Conservation (phyloP, 2,113 vertebrate species). For the Mustela nigripes region DNA sequence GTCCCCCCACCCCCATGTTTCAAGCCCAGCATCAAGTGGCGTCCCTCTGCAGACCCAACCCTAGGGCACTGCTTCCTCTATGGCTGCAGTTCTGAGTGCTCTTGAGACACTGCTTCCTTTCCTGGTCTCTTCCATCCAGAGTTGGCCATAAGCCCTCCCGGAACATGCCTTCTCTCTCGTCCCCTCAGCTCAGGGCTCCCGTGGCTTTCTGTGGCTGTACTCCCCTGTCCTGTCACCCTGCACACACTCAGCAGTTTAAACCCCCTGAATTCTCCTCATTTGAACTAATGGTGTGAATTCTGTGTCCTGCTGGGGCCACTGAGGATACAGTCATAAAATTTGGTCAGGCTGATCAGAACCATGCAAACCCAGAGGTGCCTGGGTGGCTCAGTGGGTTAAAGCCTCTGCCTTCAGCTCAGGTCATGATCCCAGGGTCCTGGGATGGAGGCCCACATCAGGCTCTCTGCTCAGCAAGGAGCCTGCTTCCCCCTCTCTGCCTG, state of each 20-base stretch:
- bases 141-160: not conserved
- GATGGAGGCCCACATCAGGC: too few relatives aligned
- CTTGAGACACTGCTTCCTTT: not conserved
- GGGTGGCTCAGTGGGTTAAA: too few relatives aligned
- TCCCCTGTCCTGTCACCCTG: not conserved
- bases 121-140: not conserved
- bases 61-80: not conserved
- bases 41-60: not conserved
- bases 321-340: not conserved
- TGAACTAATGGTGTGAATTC: not conserved
- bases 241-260: not conserved
- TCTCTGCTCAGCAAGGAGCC: too few relatives aligned
- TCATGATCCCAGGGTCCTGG: too few relatives aligned
- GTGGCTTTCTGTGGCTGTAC: rapidly evolving
- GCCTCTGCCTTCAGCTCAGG: too few relatives aligned
- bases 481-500: too few relatives aligned
- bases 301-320: not conserved
- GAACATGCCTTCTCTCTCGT: not conserved
- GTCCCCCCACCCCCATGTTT: not conserved
- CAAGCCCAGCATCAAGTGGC: not conserved
- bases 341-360: not conserved
- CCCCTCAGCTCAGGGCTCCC: not conserved
- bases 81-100: not conserved
- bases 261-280: not conserved
- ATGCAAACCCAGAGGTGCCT: not conserved